Evolutionary conservation across 2,797 vertebrate species (phyloP), one percentile per base, ranked within the genome.

Genomic region (Coregonus ussuriensis): DNA sequence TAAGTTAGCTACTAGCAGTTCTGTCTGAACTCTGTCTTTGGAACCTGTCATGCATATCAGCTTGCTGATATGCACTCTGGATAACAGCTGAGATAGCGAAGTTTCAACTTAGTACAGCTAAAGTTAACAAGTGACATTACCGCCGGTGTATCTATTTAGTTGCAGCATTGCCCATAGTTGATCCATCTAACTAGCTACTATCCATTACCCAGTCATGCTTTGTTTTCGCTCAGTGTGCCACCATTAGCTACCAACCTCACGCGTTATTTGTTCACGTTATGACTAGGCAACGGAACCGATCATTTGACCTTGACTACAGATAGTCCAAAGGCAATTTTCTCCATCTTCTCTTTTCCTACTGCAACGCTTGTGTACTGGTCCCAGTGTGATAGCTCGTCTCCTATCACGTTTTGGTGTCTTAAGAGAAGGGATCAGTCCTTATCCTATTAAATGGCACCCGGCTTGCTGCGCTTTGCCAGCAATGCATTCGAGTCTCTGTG

Each of bases 391-490:
- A 80, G 13, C 21, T 83, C 77, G 86, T 82, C 81, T 21, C 84
- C 59, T 84, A 85, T 88, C 89, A 92, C 91, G 90, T 88, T 89
- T 88, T 78, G 86, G 89, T 90, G 89, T 90, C 80, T 75, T 75
- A 80, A 82, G 87, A 91, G 87, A 91, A 87, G 84, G 88, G 91
- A 93, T 93, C 90, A 88, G 84, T 86, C 81, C 82, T 91, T 81
- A 93, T 93, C 91, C 91, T 88, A 92, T 93, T 93, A 92, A 91
- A 92, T 59, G 63, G 79, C 81, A 82, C 90, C 83, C 65, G 72
- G 85, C 79, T 85, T 81, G 89, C 84, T 89, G 82, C 86, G 79
- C 9, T 41, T 47, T 56, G 71, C 83, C 81, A 79, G 82, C 4
- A 25, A 74, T 75, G 84, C 82, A 77, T 83, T 77, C 71, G 74